phyloP scores from a whole-genome alignment of 23 tunicate species.

The Styela plicata region DNA sequence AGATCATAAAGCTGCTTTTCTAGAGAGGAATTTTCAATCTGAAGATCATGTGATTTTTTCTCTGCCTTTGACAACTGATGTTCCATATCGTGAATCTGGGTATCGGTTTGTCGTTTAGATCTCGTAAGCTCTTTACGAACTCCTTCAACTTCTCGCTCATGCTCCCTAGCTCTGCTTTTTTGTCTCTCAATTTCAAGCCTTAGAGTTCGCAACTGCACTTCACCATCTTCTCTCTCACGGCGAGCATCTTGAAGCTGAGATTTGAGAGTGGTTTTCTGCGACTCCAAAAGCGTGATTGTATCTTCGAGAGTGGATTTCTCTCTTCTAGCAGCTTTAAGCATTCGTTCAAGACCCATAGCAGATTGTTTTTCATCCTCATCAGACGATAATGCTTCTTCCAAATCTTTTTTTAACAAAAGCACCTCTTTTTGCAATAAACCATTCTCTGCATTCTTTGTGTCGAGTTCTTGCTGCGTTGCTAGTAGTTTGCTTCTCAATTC shows the following conservation, averaged over 20 bases:
- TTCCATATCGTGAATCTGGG: conserved; percentile 69
- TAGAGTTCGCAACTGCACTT: conserved; percentile 33
- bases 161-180: not conserved
- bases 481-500: conserved; percentile 53
- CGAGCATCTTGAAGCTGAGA: conserved; percentile 58
- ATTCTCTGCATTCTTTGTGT: not conserved
- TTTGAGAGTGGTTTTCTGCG: conserved; percentile 52
- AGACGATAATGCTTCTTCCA: conserved; percentile 21
- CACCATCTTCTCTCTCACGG: conserved; percentile 68
- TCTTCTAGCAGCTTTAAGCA: not conserved
- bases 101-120: conserved; percentile 56
- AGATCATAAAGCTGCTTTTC: conserved; percentile 55
- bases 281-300: conserved; percentile 40
- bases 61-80: conserved; percentile 51
- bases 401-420: not conserved
- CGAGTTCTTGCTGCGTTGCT: conserved; percentile 40
- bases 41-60: conserved; percentile 38
- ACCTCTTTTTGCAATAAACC: conserved; percentile 18
- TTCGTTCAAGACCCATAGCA: conserved; percentile 6
- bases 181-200: not conserved
- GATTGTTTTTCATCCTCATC: conserved; percentile 26
- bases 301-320: conserved; percentile 55
- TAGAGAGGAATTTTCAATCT: conserved; percentile 44
- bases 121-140: conserved; percentile 51
- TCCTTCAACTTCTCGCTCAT: conserved; percentile 57